Conservation (phyloP, 2,113 vertebrate species). For the Pseudonaja textilis region DNA sequence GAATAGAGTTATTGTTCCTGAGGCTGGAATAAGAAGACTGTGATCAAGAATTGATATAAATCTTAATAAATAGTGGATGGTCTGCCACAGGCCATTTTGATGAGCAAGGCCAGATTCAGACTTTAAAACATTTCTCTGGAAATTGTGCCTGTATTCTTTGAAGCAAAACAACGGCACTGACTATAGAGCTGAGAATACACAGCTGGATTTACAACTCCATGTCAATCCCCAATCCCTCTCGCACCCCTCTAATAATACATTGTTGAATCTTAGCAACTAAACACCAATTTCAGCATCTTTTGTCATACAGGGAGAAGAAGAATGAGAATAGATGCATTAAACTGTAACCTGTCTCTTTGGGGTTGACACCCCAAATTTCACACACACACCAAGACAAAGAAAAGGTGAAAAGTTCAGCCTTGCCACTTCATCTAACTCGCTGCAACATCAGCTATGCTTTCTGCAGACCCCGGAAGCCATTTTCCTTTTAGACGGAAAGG, state of each 20-base stretch:
- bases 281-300: neutral
- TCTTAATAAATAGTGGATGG: neutral
- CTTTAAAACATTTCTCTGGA: neutral
- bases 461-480: neutral
- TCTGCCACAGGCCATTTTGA: neutral
- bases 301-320: neutral
- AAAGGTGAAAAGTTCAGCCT: neutral
- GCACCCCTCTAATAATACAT: neutral
- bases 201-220: neutral
- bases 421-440: neutral
- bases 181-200: neutral
- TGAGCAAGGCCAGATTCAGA: neutral
- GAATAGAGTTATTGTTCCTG: neutral
- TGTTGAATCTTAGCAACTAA: neutral
- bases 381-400: neutral
- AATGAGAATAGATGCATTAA: neutral
- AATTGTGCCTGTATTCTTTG: neutral
- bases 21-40: neutral
- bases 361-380: neutral
- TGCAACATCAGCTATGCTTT: neutral
- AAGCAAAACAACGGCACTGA: neutral
- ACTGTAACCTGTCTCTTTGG: neutral
- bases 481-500: neutral
- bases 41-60: neutral
- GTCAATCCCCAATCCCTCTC: neutral